phyloP scores from a whole-genome alignment of 1,140 invertebrate species.

The Proctacanthus coquilletti region DNA sequence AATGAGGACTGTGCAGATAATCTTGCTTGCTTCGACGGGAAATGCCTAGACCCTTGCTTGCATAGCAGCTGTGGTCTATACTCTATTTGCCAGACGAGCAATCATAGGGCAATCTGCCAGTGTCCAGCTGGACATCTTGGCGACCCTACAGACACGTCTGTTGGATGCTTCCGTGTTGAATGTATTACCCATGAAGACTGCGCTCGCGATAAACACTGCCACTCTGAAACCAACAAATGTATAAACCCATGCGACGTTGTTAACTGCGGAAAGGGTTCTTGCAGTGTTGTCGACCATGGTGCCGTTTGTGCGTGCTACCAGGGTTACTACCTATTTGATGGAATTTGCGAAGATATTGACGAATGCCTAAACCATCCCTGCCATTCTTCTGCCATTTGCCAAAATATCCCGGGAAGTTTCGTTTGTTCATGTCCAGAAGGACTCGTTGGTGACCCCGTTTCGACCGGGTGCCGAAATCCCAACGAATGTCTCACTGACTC shows the following conservation, averaged over 20 bases:
- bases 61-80: constrained; percentile 50
- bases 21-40: constrained; percentile 51
- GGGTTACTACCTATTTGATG: constrained; percentile 51
- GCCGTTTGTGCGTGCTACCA: constrained; percentile 54
- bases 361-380: constrained; percentile 65
- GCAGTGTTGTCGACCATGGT: constrained; percentile 49
- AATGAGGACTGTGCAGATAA: constrained; percentile 54
- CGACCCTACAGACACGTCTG: constrained; percentile 50
- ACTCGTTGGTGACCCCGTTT: constrained; percentile 58
- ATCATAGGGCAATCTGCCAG: constrained; percentile 50
- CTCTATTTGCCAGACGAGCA: constrained; percentile 51
- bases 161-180: constrained; percentile 72
- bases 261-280: constrained; percentile 58
- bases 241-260: constrained; percentile 60
- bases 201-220: constrained; percentile 54
- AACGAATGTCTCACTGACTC: constrained; percentile 65
- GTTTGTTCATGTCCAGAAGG: constrained; percentile 59
- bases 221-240: constrained; percentile 58
- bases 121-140: constrained; percentile 68
- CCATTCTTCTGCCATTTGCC: constrained; percentile 56
- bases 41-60: constrained; percentile 61
- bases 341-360: constrained; percentile 62
- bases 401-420: constrained; percentile 61
- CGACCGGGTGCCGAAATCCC: constrained; percentile 50
- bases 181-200: constrained; percentile 64